phyloP scores from a whole-genome alignment of 1,140 invertebrate species.

The Chrysomallon squamiferum region DNA sequence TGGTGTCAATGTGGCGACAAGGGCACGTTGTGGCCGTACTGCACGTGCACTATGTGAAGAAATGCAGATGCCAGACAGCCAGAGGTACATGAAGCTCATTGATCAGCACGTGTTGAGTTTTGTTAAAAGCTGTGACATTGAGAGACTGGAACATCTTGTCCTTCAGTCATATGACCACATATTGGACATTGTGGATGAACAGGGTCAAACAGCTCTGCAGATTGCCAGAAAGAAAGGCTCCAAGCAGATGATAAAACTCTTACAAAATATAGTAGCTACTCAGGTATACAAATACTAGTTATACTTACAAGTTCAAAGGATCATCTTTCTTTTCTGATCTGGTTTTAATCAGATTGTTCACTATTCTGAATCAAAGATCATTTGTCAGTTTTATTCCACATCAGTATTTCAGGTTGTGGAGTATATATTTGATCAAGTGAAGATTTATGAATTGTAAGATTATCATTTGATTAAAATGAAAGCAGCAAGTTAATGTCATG shows the following conservation, averaged over 20 bases:
- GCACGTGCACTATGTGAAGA: neutral
- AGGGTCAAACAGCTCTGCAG: neutral
- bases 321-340: too few species aligned
- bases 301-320: too few species aligned
- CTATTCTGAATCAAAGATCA: too few species aligned
- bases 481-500: too few species aligned
- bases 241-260: neutral
- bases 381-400: too few species aligned
- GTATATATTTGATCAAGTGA: too few species aligned
- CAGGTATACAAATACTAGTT: conserved; percentile 6
- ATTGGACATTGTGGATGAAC: neutral
- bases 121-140: neutral
- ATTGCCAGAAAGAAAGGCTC: neutral
- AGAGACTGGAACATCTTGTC: neutral
- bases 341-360: too few species aligned
- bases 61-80: too few species aligned
- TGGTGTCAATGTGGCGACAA: neutral
- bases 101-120: conserved; percentile 4
- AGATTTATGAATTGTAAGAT: too few species aligned
- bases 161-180: neutral
- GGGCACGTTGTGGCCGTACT: conserved; percentile 1
- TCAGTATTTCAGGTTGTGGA: too few species aligned
- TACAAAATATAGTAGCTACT: neutral
- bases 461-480: too few species aligned
- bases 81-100: neutral